Evolutionary conservation across 2,113 vertebrate species (phyloP).

Genomic region (Elgaria multicarinata): DNA sequence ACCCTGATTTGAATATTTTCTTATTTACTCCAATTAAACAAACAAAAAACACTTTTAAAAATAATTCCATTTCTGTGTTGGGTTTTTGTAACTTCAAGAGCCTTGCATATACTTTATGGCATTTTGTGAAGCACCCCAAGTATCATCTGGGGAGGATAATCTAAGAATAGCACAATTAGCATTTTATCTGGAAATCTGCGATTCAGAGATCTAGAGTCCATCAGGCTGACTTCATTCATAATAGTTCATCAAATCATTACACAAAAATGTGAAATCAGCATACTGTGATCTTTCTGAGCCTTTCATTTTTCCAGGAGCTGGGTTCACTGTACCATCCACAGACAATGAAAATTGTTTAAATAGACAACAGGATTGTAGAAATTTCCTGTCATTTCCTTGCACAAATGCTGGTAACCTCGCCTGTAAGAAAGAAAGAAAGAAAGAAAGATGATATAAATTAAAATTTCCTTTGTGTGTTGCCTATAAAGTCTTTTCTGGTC

Average conservation of each 20-base stretch:
- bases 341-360: not conserved
- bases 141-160: not conserved
- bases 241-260: not conserved
- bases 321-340: not conserved
- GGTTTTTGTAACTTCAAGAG: not conserved
- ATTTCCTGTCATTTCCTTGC: not conserved
- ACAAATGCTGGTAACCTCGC: not conserved
- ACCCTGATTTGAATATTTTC: not conserved
- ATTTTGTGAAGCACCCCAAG: not conserved
- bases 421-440: not conserved
- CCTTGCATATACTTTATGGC: too few relatives aligned
- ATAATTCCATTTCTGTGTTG: not conserved
- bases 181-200: not conserved
- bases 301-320: not conserved
- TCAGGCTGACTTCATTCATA: not conserved
- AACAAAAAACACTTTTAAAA: not conserved
- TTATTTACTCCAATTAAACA: not conserved
- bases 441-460: not conserved
- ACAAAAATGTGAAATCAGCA: not conserved
- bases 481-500: not conserved
- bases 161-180: conserved; percentile 9
- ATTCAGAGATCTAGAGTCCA: not conserved
- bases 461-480: not conserved
- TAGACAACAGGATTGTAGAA: not conserved
- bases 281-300: not conserved